Evolutionary conservation across 2,113 vertebrate species (phyloP).

Genomic region (Rhinolophus sinicus): DNA sequence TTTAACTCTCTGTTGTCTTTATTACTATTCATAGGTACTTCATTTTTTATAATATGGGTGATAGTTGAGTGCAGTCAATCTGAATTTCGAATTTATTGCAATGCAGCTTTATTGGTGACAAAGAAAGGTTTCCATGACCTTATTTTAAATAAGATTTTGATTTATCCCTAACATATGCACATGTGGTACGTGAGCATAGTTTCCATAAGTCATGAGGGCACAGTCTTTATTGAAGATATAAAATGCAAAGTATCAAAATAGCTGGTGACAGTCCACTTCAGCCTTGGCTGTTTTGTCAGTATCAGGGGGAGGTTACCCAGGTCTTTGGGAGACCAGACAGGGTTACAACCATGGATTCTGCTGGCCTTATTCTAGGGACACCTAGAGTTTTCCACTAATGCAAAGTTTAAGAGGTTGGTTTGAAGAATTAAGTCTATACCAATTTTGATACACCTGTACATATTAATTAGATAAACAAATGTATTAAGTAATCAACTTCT

Average conservation of each 20-base stretch:
- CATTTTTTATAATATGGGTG: background rate
- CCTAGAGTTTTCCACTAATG: background rate
- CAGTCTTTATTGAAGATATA: conserved; percentile 7
- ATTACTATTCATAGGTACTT: background rate
- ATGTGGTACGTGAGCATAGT: background rate
- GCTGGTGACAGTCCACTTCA: background rate
- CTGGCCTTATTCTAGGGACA: background rate
- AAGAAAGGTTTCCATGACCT: conserved; percentile 32
- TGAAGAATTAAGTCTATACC: background rate
- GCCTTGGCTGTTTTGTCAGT: background rate
- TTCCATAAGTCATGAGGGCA: background rate
- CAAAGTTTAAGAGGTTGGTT: background rate
- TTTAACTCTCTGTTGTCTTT: background rate
- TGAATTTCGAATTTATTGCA: conserved; percentile 27
- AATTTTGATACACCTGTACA: background rate
- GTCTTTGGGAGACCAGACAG: background rate
- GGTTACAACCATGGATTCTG: background rate
- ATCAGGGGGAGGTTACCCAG: background rate
- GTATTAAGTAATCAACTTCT: background rate
- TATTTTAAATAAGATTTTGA: conserved; percentile 32
- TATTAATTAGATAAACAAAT: conserved; percentile 1
- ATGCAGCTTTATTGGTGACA: background rate
- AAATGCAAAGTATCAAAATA: background rate
- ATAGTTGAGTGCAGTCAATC: background rate
- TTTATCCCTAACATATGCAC: background rate